These are phyloP conservation scores for Phymorhynchus buccinoides DNA, from an alignment of 1,140 invertebrate species.

Conservation along the genomic window DNA sequence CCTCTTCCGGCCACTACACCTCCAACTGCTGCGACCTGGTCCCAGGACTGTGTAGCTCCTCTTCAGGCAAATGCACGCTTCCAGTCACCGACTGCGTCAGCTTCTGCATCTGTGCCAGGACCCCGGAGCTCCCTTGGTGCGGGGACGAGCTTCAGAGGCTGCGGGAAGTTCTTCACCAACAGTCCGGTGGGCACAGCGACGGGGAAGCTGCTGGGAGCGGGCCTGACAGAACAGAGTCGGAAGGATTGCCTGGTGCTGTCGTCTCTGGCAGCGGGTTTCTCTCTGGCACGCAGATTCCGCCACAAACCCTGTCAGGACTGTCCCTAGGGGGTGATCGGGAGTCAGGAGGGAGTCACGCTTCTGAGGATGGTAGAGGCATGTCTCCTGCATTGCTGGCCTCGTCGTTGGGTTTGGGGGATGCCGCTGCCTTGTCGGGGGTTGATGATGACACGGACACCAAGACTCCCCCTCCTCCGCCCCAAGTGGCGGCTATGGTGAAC, in stretches of 20 bases:
- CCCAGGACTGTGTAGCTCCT: not conserved
- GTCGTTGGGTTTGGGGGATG: not conserved
- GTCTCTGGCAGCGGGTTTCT: not conserved
- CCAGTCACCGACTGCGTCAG: conserved; percentile 21
- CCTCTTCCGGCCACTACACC: conserved; percentile 20
- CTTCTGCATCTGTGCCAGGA: conserved; percentile 32
- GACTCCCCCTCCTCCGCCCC: not conserved
- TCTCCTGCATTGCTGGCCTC: not conserved
- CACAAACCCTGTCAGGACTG: not conserved
- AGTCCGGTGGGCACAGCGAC: not conserved
- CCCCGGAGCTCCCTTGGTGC: not conserved
- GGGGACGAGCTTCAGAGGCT: conserved; percentile 6
- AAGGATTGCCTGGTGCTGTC: too few species aligned
- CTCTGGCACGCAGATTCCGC: not conserved
- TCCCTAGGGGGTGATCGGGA: not conserved
- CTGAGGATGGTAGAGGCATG: not conserved
- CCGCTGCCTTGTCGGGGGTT: not conserved
- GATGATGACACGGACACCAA: not conserved
- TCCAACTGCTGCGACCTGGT: conserved; percentile 27
- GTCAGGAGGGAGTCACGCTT: not conserved
- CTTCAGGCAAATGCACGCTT: not conserved
- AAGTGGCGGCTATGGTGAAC: not conserved
- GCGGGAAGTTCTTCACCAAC: not conserved
- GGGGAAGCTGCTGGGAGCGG: not conserved
- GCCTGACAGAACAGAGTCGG: not conserved